A percentile compares a stretch with the other conserved stretches of the same genome.
Conservation (phyloP, 2,113 vertebrate genomes). For the Melanotaenia duboulayi region DNA sequence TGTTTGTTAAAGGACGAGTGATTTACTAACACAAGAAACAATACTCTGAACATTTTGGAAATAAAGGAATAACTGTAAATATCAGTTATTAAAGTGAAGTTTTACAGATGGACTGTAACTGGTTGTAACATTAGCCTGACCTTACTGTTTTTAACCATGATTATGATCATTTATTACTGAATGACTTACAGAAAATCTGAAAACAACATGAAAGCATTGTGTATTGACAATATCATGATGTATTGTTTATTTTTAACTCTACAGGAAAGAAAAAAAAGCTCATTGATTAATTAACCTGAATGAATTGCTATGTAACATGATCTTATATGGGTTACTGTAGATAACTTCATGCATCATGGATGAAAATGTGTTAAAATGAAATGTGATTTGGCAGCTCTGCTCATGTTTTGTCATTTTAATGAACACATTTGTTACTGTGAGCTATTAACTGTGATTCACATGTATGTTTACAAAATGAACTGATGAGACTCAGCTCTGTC, state of each 20-base stretch:
- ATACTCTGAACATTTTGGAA: conserved; percentile 14
- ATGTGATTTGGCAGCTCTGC: conserved; percentile 25
- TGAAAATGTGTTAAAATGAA: not conserved
- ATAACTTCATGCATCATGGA: not conserved
- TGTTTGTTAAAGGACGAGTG: conserved; percentile 22
- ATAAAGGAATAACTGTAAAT: conserved; percentile 42
- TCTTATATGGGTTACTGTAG: not conserved
- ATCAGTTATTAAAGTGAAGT: conserved; percentile 39
- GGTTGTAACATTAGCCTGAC: conserved; percentile 53
- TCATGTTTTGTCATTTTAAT: not conserved
- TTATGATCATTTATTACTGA: conserved; percentile 48
- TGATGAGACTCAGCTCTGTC: conserved; percentile 14
- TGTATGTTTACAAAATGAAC: conserved; percentile 46
- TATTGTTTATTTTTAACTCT: conserved; percentile 33
- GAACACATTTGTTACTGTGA: conserved; percentile 15
- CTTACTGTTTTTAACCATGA: conserved; percentile 56
- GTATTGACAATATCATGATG: conserved; percentile 20
- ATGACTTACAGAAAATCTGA: conserved; percentile 46
- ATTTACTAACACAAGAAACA: conserved; percentile 21
- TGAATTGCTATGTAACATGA: conserved; percentile 30
- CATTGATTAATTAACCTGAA: conserved; percentile 11
- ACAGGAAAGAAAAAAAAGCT: conserved; percentile 20
- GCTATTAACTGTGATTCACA: conserved; percentile 39
- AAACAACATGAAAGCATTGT: conserved; percentile 51
- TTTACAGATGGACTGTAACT: conserved; percentile 52